Percentiles rank a stretch among this genome's conserved stretches.
phyloP scores from a whole-genome alignment of 2,888 invertebrate genomes.

The Cephus spinipes region DNA sequence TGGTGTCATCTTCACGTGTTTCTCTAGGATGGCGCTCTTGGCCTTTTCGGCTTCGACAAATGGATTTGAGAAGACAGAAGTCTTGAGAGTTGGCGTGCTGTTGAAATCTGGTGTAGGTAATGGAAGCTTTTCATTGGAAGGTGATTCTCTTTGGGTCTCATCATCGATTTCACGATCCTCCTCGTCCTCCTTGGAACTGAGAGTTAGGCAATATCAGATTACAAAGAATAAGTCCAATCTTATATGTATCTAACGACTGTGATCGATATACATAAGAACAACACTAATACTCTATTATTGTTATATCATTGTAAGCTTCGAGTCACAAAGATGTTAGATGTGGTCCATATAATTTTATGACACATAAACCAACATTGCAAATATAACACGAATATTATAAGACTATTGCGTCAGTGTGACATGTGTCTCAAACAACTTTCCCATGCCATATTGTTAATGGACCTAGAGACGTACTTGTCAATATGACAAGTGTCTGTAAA shows the following conservation, averaged over 20 bases:
- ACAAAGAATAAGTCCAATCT: slow-evolving; percentile 58
- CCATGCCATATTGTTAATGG: neutral
- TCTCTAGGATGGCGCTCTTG: slow-evolving; percentile 87
- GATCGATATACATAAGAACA: neutral
- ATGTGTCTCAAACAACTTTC: neutral
- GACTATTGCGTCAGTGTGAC: neutral
- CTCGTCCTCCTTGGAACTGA: slow-evolving; percentile 60
- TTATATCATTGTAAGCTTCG: neutral
- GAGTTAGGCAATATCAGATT: slow-evolving; percentile 64
- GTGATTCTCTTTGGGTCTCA: slow-evolving; percentile 33
- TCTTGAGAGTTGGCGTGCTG: slow-evolving; percentile 69
- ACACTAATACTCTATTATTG: neutral
- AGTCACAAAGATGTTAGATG: neutral
- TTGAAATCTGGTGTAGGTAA: slow-evolving; percentile 76
- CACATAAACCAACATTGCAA: neutral
- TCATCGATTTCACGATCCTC: slow-evolving; percentile 35
- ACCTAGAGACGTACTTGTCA: neutral
- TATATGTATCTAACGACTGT: slow-evolving; percentile 13
- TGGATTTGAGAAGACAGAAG: slow-evolving; percentile 89
- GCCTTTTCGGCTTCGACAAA: slow-evolving; percentile 88
- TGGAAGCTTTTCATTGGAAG: slow-evolving; percentile 63
- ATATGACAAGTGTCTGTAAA: neutral
- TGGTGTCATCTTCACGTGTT: slow-evolving; percentile 92
- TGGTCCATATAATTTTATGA: neutral
- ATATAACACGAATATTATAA: neutral